These are phyloP conservation scores for Globicephala melas DNA, from an alignment of 2,113 vertebrate species.

Conservation along the genomic window DNA sequence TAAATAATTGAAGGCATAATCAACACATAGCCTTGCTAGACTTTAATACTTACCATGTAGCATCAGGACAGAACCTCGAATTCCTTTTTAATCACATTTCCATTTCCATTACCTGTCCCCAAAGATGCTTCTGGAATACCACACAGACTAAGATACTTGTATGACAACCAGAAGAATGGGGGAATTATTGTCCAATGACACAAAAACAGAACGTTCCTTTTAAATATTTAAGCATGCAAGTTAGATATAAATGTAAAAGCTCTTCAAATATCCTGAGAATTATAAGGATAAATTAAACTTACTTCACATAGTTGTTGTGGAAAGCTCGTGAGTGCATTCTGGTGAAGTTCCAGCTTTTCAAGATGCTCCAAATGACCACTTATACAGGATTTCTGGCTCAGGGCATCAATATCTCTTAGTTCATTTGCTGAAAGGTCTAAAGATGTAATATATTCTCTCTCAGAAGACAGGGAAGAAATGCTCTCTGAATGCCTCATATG, in stretches of 20 bases:
- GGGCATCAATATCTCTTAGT: slow-evolving; percentile 87
- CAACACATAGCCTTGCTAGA: neutral
- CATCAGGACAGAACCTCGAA: neutral
- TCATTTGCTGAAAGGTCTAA: slow-evolving; percentile 97
- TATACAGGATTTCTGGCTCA: slow-evolving; percentile 84
- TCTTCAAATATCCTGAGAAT: neutral
- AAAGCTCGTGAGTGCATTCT: slow-evolving; percentile 89
- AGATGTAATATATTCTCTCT: slow-evolving; percentile 90
- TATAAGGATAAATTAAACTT: slow-evolving; percentile 63
- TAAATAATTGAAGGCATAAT: neutral
- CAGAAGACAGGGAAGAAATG: slow-evolving; percentile 81
- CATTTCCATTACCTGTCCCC: neutral
- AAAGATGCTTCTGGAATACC: neutral
- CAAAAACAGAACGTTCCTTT: neutral
- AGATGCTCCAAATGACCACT: slow-evolving; percentile 88
- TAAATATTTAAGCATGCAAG: neutral
- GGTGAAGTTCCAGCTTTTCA: slow-evolving; percentile 91
- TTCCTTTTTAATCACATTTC: neutral
- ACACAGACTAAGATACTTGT: neutral
- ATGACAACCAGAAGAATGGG: neutral
- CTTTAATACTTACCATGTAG: neutral
- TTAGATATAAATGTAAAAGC: neutral
- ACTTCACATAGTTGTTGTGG: slow-evolving; percentile 92
- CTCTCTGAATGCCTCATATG: slow-evolving; percentile 81
- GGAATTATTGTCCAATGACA: neutral